These are phyloP conservation scores for Crocuta crocuta DNA, from an alignment of 2,113 vertebrate species.

Conservation along the genomic window DNA sequence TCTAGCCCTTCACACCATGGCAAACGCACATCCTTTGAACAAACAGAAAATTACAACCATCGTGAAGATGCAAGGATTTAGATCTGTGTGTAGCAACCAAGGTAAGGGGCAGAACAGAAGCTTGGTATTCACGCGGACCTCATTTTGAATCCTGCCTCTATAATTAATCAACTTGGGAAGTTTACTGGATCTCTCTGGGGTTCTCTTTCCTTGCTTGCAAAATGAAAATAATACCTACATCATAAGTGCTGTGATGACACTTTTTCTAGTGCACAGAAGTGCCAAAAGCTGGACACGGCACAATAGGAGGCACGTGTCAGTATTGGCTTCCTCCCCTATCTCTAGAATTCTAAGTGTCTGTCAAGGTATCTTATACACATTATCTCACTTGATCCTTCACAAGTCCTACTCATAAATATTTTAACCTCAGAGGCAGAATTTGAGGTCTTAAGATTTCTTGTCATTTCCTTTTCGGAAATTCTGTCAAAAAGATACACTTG, in stretches of 20 bases:
- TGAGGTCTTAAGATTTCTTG: slow-evolving; percentile 32
- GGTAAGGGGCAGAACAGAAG: not conserved
- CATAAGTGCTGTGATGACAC: not conserved
- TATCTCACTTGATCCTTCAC: not conserved
- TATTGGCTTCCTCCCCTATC: not conserved
- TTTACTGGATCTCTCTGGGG: not conserved
- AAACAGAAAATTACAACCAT: not conserved
- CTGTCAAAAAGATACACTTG: slow-evolving; percentile 52
- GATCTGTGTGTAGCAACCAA: not conserved
- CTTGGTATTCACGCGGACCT: not conserved
- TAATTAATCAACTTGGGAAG: not conserved
- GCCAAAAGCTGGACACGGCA: too few relatives aligned
- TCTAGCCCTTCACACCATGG: not conserved
- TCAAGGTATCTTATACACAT: not conserved
- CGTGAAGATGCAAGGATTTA: not conserved
- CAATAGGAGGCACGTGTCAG: not conserved
- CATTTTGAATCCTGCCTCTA: not conserved
- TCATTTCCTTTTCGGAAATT: slow-evolving; percentile 39
- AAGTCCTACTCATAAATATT: not conserved
- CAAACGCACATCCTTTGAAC: slow-evolving; percentile 7
- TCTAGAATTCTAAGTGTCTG: not conserved
- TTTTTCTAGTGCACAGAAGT: not conserved
- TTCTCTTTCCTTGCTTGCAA: not conserved
- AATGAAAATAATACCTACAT: not conserved
- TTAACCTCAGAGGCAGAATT: not conserved